Base-by-base conservation (phyloP, 1,140 invertebrate species). In the Bombus sylvicola region DNA sequence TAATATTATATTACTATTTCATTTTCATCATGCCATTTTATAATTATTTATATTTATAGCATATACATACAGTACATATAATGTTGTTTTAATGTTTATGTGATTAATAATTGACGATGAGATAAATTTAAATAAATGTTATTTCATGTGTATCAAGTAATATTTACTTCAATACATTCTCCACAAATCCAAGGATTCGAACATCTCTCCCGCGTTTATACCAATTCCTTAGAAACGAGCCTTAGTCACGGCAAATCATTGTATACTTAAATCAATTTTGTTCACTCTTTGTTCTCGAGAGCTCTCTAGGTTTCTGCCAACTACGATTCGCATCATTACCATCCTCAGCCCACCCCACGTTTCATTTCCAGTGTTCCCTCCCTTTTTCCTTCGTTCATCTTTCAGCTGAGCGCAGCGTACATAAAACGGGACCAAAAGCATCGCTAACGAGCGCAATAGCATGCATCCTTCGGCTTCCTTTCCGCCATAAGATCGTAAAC, bases 391-490 rank as follows among this genome's bases (percentile, higher is more conserved):
- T 39, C 53, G n/a, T 47, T 68, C 39, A 72, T 72, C 57, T 75
- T 28, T 64, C 81, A 47, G 74, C 77, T 37, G 64, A 81, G 73
- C 74, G 80, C 25, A 41, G 39, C 66, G 64, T 25, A 25, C 77
- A 74, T 87, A 79, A 88, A 88, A 82, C 85, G 62, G n/a, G 53
- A 66, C 82, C 78, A 62, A 78, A 62, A 81, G 82, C 81, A 84
- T 83, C 57, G 72, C 76, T 68, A 89, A 90, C 76, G 83, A 72
- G 76, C 85, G 78, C 84, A 78, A 86, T 81, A 87, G 64, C 78
- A 47, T 59, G 47, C 75, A 78, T 80, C 47, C 78, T 86, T 66
- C 47, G 59, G 15, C 47, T 72, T n/a, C 1, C 34, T 39, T 53
- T 34, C 37, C 43, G 1, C 64, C 69, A 9, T 25, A 22, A 15